Conservation (phyloP, 2,888 invertebrate species). For the Lasioglossum lativentre region DNA sequence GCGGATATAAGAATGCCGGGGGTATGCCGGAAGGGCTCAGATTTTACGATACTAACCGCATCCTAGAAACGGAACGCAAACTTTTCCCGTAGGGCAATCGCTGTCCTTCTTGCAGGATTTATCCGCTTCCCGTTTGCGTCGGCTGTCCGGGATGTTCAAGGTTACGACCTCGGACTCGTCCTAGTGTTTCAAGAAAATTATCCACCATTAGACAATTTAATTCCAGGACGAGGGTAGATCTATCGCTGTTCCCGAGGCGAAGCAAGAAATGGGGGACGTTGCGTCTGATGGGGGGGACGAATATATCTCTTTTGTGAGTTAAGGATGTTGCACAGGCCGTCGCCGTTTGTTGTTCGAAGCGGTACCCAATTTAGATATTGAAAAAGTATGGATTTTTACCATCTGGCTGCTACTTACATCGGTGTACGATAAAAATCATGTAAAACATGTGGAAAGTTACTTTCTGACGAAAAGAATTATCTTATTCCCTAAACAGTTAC, state of each 20-base stretch:
- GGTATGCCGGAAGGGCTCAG: neutral
- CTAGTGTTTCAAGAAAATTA: constrained; percentile 37
- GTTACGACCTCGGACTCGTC: constrained; percentile 69
- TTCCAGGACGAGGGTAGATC: neutral
- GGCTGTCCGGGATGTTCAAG: constrained; percentile 66
- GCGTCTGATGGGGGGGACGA: neutral
- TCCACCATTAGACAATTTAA: constrained; percentile 3
- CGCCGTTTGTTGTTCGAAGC: neutral
- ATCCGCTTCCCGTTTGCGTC: constrained; percentile 63
- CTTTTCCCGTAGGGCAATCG: constrained; percentile 62
- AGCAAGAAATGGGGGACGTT: neutral
- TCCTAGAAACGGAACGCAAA: constrained; percentile 55
- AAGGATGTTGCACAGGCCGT: neutral
- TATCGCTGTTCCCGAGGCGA: neutral
- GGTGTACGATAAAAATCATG: neutral
- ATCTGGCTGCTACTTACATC: too few species aligned
- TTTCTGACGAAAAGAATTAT: neutral
- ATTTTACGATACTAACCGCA: constrained; percentile 57
- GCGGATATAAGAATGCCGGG: neutral
- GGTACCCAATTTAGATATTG: neutral
- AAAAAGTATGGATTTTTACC: neutral
- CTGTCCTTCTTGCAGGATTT: constrained; percentile 61
- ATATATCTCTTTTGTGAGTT: neutral
- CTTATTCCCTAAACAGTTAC: neutral
- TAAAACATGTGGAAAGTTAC: neutral